Base-by-base conservation (phyloP, 2,797 vertebrate species). In the Bradypodion ventrale region DNA sequence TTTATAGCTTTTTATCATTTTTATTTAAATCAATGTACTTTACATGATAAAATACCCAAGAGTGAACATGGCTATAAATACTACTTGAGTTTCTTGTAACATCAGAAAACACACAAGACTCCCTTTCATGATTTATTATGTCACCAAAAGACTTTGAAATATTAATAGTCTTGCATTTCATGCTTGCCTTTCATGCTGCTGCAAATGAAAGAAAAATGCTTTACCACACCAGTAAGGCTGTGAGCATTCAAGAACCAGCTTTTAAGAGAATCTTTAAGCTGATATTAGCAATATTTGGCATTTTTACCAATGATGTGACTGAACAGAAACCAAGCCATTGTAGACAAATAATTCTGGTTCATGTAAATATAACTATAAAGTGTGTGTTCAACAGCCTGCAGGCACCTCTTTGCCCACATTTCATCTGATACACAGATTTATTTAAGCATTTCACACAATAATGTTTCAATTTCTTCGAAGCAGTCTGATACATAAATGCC, bases 121-220 rank as follows among this genome's bases (percentile, higher is more conserved):
- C 35, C 56, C 46, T 90, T 87, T 62, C 44, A 63, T 75, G 85
- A 81, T 82, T 62, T 89, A 85, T 81, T 86, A 70, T 88, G 76
- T 49, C 91, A 89, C 73, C 63, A 85, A 89, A 89, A 75, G 76
- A 27, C 84, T 89, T 88, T 69, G 80, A 89, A 92, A 93, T 85
- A 92, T 88, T 91, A 88, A 90, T 82, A 87, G 75, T 69, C 76
- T 32, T 87, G 49, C 35, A 87, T 88, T 92, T 91, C 80, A 81
- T 72, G 84, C 87, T 85, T 79, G 40, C 46, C 85, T 84, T 75
- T 89, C 75, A 23, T 76, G 77, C 29, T 80, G 63, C 80, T 87
- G 87, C 82, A 90, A 85, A 89, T 72, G 66, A 16, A 83, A 89
- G 1, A 0, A 82, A 88, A 85, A 87, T 85, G 62, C 69, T 85